Evolutionary conservation across 30 jellyfish, hydroid and myxozoan genomes (phyloP), one percentile per base, ranked within the genome.

Genomic region (Cassiopea xamachana): DNA sequence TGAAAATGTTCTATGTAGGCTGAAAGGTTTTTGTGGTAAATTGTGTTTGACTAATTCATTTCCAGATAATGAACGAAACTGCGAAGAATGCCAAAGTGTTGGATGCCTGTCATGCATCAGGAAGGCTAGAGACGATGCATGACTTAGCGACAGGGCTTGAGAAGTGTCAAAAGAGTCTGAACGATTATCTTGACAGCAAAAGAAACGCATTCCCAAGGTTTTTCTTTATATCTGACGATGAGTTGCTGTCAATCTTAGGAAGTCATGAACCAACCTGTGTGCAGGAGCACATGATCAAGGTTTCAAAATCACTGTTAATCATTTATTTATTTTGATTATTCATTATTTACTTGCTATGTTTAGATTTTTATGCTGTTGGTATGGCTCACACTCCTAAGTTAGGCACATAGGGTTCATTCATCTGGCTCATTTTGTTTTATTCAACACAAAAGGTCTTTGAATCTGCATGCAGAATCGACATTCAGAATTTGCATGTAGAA

Each of bases 281-380:
- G 1, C 99, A 95, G 60, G 99, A 95, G 75, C 99, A 95, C 92
- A 95, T 95, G 98, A 95, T 95, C 79, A 95, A 95, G 97, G 99
- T 95, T 68, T 44, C 67, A 14, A 8, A 1, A 18, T 55, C 14
- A 0, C 81, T 59, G 51, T 50, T 60, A 39, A 59, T 27, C 39
- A 27, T 27, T 27, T 27, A 27, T 27, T 27, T 27, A 27, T 27
- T 27, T 27, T 27, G 39, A 27, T 27, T 27, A 27, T 27, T 27
- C 39, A 27, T 27, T 27, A 27, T 27, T 27, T 27, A 27, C 39
- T 27, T 27, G 39, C 39, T 27, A 27, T 27, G 39, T 27, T 27
- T 27, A 27, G 39, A 27, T 27, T 27, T 27, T 27, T 27, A 27
- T 27, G 39, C 39, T 27, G 39, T 27, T 27, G 39, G 39, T 27